Conservation (phyloP, 2,113 vertebrate genomes). For the Pundamilia nyererei region DNA sequence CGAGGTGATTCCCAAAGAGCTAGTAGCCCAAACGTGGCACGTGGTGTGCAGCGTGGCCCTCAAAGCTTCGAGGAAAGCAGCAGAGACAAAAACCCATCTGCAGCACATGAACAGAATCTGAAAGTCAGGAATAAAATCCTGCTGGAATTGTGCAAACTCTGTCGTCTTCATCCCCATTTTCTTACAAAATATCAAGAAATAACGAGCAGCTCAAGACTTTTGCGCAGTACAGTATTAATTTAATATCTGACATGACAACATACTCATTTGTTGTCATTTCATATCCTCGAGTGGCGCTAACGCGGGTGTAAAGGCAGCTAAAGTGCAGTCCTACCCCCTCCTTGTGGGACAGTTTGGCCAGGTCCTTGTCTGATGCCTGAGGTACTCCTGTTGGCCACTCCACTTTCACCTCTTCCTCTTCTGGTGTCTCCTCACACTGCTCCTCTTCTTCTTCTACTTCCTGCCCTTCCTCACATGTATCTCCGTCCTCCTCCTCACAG, state of each 20-base stretch:
- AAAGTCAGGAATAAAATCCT: background rate
- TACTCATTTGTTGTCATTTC: background rate
- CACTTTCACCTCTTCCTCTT: conserved; percentile 63
- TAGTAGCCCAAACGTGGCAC: background rate
- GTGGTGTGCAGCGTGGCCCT: background rate
- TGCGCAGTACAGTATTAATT: background rate
- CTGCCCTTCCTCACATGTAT: background rate
- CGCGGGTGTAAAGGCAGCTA: background rate
- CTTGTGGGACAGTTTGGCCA: conserved; percentile 83
- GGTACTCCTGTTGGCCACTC: conserved; percentile 70
- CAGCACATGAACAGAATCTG: background rate
- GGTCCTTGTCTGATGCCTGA: conserved; percentile 83
- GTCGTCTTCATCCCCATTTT: background rate
- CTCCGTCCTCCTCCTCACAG: background rate
- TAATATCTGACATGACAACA: background rate
- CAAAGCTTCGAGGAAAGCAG: background rate
- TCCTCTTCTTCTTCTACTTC: conserved; percentile 32
- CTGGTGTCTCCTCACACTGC: conserved; percentile 55
- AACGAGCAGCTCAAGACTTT: background rate
- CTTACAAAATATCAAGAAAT: background rate
- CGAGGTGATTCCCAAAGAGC: background rate
- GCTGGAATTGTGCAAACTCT: background rate
- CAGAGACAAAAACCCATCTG: background rate
- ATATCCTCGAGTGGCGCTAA: background rate
- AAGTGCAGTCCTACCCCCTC: conserved; percentile 77